Percentiles rank a stretch among this genome's conserved stretches.
These are phyloP conservation scores for Heliconius hermathena DNA, from an alignment of 1,140 invertebrate genomes.

Conservation along the genomic window DNA sequence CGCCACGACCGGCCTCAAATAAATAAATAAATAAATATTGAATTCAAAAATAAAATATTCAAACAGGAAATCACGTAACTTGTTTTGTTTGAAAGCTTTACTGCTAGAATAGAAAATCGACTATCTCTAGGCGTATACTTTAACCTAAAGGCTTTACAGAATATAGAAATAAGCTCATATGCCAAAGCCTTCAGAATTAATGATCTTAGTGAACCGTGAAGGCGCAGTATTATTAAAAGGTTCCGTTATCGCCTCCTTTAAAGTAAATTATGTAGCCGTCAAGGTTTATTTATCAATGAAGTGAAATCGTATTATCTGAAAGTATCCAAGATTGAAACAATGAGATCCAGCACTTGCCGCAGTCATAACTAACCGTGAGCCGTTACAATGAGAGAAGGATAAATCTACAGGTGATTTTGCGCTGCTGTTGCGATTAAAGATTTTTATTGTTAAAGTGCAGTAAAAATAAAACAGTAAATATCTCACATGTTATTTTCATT, in stretches of 20 bases:
- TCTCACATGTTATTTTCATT: too few species aligned
- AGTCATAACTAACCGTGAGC: constrained; percentile 37
- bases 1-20: too few species aligned
- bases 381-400: constrained; percentile 40
- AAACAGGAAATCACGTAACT: not conserved
- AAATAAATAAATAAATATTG: too few species aligned
- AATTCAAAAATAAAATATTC: not conserved
- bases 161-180: constrained; percentile 14
- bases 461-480: too few species aligned
- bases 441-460: too few species aligned
- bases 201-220: constrained; percentile 18
- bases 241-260: constrained; percentile 33
- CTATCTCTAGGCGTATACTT: not conserved
- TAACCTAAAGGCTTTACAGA: not conserved
- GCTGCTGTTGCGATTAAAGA: not conserved
- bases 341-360: constrained; percentile 37
- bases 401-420: constrained; percentile 21
- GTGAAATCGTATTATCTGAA: constrained; percentile 42
- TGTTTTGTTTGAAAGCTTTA: not conserved
- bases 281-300: constrained; percentile 43
- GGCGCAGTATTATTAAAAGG: constrained; percentile 25
- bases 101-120: not conserved
- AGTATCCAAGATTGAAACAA: constrained; percentile 42
- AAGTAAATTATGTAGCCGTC: constrained; percentile 35
- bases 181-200: constrained; percentile 21